phyloP scores from a whole-genome alignment of 2,797 vertebrate species.

The Orestias chungarensis region DNA sequence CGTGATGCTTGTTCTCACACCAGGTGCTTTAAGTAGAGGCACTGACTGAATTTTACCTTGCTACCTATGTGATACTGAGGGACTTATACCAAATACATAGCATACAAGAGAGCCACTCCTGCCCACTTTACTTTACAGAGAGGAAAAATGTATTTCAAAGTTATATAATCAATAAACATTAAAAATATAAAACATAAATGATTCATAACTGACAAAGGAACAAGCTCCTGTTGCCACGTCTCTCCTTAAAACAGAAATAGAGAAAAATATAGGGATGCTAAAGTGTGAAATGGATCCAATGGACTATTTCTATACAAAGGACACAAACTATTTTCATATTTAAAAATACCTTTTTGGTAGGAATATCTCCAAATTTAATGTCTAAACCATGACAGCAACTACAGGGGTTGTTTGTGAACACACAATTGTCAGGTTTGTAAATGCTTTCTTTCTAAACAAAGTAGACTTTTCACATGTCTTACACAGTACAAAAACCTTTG shows the following conservation, averaged over 20 bases:
- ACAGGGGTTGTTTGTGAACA: not conserved
- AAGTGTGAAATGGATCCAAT: not conserved
- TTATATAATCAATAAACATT: not conserved
- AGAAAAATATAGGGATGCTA: not conserved
- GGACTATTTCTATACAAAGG: not conserved
- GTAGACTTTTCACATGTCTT: too few species aligned
- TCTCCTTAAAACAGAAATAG: not conserved
- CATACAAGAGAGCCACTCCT: constrained; percentile 39
- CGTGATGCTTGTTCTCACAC: constrained; percentile 68
- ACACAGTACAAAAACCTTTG: not conserved
- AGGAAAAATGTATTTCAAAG: not conserved
- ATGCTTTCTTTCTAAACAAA: not conserved
- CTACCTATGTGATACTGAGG: constrained; percentile 44
- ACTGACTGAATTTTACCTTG: constrained; percentile 64
- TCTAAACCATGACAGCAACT: not conserved
- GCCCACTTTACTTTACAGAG: constrained; percentile 13
- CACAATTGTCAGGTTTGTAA: not conserved
- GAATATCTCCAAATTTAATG: not conserved
- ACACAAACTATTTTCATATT: not conserved
- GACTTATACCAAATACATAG: constrained; percentile 42
- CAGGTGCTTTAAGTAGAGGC: constrained; percentile 66
- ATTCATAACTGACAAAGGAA: not conserved
- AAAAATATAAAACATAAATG: not conserved
- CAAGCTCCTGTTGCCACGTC: not conserved
- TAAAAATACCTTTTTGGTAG: not conserved